These are phyloP conservation scores for Himantopus leucocephalus DNA, from an alignment of 2,113 vertebrate genomes.

Conservation along the genomic window DNA sequence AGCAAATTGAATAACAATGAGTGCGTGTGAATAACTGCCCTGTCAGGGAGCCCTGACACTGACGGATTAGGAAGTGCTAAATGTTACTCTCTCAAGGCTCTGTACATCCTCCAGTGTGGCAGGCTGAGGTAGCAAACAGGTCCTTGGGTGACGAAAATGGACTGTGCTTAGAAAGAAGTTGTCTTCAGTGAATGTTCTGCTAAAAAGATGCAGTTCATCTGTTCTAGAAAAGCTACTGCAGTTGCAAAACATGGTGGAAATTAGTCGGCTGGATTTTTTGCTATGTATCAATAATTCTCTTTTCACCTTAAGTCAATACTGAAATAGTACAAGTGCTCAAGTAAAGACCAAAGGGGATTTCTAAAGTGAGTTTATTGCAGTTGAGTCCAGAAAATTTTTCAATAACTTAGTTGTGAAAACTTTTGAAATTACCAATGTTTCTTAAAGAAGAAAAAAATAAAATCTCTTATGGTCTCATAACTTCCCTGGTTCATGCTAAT, in stretches of 20 bases:
- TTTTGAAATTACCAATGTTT: neutral
- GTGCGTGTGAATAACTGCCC: conserved; percentile 83
- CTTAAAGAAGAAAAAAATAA: neutral
- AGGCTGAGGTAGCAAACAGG: conserved; percentile 58
- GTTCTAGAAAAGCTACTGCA: neutral
- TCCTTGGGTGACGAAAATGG: conserved; percentile 48
- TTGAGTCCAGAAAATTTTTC: neutral
- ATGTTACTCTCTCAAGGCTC: conserved; percentile 64
- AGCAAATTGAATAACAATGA: conserved; percentile 89
- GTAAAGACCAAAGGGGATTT: neutral
- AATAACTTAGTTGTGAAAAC: neutral
- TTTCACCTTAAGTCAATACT: neutral
- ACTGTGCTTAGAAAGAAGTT: neutral
- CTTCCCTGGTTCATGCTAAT: neutral
- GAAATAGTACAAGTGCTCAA: neutral
- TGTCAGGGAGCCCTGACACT: conserved; percentile 86
- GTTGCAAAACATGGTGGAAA: neutral
- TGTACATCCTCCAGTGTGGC: conserved; percentile 50
- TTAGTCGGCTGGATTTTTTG: neutral
- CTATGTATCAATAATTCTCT: neutral
- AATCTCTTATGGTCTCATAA: neutral
- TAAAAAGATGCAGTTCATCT: neutral
- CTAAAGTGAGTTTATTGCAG: neutral
- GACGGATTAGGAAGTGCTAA: conserved; percentile 83
- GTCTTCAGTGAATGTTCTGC: neutral